These are phyloP conservation scores for Grantiella picta DNA, from an alignment of 2,113 vertebrate genomes.

Conservation along the genomic window DNA sequence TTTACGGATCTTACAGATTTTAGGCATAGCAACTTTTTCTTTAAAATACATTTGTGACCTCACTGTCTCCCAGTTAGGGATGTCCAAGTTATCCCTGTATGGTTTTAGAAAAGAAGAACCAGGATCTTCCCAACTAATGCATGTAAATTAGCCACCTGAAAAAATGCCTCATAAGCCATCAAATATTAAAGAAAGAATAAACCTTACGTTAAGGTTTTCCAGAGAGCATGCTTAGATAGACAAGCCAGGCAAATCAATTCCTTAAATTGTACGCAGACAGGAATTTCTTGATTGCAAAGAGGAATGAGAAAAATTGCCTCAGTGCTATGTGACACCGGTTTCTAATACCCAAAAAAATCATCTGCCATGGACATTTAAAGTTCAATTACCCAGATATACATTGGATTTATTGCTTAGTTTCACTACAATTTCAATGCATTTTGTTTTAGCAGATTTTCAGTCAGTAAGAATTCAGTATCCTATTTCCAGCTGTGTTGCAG, in stretches of 20 bases:
- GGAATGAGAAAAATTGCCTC: neutral
- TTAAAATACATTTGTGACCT: neutral
- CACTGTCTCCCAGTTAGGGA: neutral
- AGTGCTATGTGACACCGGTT: neutral
- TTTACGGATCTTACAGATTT: neutral
- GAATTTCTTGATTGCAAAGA: neutral
- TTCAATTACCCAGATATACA: neutral
- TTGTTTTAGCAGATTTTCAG: neutral
- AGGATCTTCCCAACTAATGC: neutral
- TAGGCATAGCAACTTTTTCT: neutral
- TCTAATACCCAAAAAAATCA: neutral
- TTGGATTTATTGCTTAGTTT: neutral
- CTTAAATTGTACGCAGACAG: neutral
- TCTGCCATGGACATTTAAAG: neutral
- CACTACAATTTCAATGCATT: neutral
- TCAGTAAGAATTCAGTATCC: neutral
- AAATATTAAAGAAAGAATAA: neutral
- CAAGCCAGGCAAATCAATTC: neutral
- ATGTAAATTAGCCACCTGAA: neutral
- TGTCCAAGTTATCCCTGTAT: neutral
- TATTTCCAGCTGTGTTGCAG: neutral
- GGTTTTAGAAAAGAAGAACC: neutral
- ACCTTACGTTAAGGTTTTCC: fast-evolving
- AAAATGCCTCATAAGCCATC: neutral
- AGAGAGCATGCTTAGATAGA: neutral